These are phyloP conservation scores for Eulacestoma nigropectus DNA, from an alignment of 2,113 vertebrate species.

Conservation along the genomic window DNA sequence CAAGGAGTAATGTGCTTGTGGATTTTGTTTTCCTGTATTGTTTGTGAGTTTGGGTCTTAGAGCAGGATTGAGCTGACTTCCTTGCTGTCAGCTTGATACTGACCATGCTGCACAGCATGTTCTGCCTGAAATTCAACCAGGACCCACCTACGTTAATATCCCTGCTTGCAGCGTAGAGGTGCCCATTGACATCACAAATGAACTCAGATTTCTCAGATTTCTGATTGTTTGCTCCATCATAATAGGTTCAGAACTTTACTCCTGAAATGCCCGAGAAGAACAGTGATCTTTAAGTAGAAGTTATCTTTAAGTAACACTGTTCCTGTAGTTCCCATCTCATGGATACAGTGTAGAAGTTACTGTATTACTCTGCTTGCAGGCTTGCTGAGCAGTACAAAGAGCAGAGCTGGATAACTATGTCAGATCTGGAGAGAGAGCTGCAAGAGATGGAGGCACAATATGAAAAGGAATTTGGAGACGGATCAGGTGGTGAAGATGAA, in stretches of 20 bases:
- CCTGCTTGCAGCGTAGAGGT: background rate
- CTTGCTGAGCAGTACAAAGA: constrained; percentile 90
- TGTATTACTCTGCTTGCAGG: constrained; percentile 58
- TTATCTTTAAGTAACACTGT: background rate
- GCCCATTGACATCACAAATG: background rate
- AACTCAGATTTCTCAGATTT: background rate
- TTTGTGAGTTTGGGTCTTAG: background rate
- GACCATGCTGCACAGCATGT: background rate
- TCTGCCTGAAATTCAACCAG: background rate
- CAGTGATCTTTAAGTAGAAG: background rate
- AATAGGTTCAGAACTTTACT: background rate
- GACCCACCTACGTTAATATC: accelerated
- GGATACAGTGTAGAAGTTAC: background rate
- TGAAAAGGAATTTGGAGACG: constrained; percentile 89
- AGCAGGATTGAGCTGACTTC: background rate
- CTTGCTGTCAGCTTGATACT: background rate
- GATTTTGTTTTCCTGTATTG: background rate
- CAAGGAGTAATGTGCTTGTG: background rate
- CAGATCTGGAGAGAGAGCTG: constrained; percentile 89
- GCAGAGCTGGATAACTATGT: constrained; percentile 92
- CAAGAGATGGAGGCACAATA: constrained; percentile 93
- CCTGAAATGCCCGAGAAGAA: background rate
- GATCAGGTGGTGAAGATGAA: constrained; percentile 74
- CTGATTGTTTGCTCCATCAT: background rate
- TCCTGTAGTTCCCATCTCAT: background rate